A percentile compares a stretch with the other conserved stretches of the same genome.
These are phyloP conservation scores for Noctua janthina DNA, from an alignment of 2,888 invertebrate genomes.

Conservation along the genomic window DNA sequence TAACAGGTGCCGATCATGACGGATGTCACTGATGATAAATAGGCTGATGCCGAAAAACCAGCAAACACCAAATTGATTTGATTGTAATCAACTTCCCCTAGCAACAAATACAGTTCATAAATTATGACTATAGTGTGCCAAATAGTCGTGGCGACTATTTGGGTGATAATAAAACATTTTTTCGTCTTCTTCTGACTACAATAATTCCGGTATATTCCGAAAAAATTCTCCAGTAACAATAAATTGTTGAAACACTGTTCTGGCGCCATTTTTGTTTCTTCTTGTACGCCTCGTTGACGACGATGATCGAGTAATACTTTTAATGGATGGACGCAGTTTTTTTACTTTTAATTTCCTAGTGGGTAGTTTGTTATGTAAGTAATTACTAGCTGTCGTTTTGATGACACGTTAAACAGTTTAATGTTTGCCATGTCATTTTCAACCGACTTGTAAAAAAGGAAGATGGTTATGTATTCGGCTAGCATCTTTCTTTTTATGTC, in stretches of 20 bases:
- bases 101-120: not conserved
- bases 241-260: slow-evolving; percentile 15
- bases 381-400: slow-evolving; percentile 16
- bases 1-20: not conserved
- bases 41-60: not conserved
- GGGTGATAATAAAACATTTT: not conserved
- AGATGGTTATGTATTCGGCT: too few species aligned
- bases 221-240: slow-evolving; percentile 5
- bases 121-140: not conserved
- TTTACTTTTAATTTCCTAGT: not conserved
- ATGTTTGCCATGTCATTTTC: not conserved
- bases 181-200: not conserved
- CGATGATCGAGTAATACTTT: not conserved
- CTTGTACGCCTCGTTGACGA: not conserved
- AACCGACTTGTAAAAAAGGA: too few species aligned
- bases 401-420: not conserved
- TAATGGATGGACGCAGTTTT: not conserved
- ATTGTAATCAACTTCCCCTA: not conserved
- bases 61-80: not conserved
- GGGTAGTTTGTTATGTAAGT: not conserved
- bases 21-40: not conserved
- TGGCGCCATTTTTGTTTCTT: slow-evolving; percentile 1
- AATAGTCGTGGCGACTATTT: not conserved
- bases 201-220: slow-evolving; percentile 14
- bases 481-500: too few species aligned